Conservation (phyloP, 2,888 invertebrate species). For the Eudasyphora cyanicolor region DNA sequence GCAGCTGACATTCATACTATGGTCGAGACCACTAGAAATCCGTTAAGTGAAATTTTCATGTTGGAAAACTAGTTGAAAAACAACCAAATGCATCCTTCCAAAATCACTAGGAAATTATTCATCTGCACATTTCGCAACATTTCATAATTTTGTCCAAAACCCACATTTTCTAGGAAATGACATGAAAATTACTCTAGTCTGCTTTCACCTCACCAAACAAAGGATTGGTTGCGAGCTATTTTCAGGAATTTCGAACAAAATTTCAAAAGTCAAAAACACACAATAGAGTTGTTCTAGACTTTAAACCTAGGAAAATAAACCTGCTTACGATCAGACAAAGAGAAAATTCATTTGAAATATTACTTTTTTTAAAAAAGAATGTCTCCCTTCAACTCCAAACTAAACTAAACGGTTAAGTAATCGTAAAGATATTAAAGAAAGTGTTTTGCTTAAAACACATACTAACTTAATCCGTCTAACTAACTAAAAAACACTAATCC, state of each 20-base stretch:
- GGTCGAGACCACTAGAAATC: no score
- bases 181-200: neutral
- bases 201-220: constrained; percentile 41
- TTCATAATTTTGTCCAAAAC: neutral
- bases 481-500: constrained; percentile 9
- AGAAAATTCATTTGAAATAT: neutral
- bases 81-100: no score
- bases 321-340: neutral
- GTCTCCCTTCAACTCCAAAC: neutral
- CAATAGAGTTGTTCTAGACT: neutral
- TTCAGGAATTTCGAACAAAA: constrained; percentile 50
- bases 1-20: no score
- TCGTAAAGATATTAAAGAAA: constrained; percentile 43
- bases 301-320: neutral
- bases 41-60: no score
- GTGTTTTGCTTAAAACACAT: constrained; percentile 12
- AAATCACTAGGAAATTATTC: neutral
- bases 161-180: neutral
- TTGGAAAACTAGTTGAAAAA: no score
- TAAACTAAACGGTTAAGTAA: constrained; percentile 39
- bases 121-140: neutral
- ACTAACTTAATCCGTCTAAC: constrained; percentile 19
- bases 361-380: neutral
- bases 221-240: constrained; percentile 52
- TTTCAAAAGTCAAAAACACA: neutral